Base-by-base conservation (phyloP, 2,113 vertebrate genomes). In the Pachycephala philippinensis region DNA sequence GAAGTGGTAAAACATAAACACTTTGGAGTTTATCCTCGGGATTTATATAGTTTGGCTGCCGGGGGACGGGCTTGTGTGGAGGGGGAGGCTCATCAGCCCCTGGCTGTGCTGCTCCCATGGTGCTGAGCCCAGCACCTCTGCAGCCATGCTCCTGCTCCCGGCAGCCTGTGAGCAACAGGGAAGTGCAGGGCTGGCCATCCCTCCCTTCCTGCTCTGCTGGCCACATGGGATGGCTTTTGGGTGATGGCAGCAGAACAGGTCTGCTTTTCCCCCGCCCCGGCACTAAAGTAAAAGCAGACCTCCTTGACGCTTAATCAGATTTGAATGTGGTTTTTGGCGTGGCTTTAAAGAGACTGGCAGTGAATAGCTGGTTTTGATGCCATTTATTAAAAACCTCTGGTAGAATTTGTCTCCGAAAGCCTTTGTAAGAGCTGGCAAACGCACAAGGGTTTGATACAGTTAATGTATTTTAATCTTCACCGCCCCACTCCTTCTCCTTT, bases 351-450 rank as follows among this genome's bases (percentile, higher is more conserved):
- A 96, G 94, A 95, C 97, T 98, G 98, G 96, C 94, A 97, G 95
- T 97, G 97, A 98, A 98, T 98, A 97, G 97, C 97, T 92, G 95
- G 95, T 97, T 97, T 97, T 96, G 96, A 97, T 98, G 97, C 97
- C 95, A 97, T 98, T 97, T 98, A 97, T 97, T 98, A 96, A 98
- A 97, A 97, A 94, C 88, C 94, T 95, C 96, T 98, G 96, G 92
- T 97, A 98, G 97, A 97, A 97, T 98, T 98, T 97, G 97, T 98
- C 97, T 97, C 96, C 47, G 94, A 97, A 98, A 98, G 94, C 89
- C 93, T 97, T 97, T 98, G 95, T 98, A 96, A 97, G 95, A 95
- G 97, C 98, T 98, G 98, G 98, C 98, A 98, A 97, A 90, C 9
- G 60, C 93, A 96, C 96, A 97, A 95, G 92, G 96, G 97, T 97